Percentiles rank a stretch among this genome's conserved stretches.
Conservation (phyloP, 2,888 invertebrate genomes). For the Magallana nippona region DNA sequence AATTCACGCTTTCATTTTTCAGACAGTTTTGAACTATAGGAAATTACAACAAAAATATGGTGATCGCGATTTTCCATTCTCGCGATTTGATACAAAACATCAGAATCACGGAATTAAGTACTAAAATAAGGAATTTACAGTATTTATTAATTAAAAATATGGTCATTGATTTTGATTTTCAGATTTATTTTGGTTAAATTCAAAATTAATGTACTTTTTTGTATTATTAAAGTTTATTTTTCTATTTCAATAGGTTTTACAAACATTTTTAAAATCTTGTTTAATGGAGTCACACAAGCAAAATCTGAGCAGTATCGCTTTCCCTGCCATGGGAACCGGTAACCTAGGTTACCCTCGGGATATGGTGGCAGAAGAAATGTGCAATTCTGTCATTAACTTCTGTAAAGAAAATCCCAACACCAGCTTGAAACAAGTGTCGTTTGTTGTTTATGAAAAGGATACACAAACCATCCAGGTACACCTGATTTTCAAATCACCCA, state of each 20-base stretch:
- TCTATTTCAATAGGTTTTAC: slow-evolving; percentile 38
- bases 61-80: no score
- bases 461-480: slow-evolving; percentile 41
- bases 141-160: no score
- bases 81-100: no score
- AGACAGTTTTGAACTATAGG: no score
- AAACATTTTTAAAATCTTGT: slow-evolving; percentile 40
- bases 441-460: slow-evolving; percentile 49
- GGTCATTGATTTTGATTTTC: no score
- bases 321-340: slow-evolving; percentile 50
- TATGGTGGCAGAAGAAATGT: slow-evolving; percentile 46
- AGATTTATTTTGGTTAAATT: no score
- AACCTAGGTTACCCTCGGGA: slow-evolving; percentile 43
- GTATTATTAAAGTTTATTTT: background rate
- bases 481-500: background rate
- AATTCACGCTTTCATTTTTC: no score
- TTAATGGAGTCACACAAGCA: background rate
- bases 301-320: slow-evolving; percentile 32
- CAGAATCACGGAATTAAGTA: no score
- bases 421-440: slow-evolving; percentile 38
- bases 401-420: slow-evolving; percentile 29
- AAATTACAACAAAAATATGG: no score
- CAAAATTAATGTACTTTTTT: no score
- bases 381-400: slow-evolving; percentile 5
- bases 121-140: background rate